Evolutionary conservation across 53 echinoderm and acorn worm species (phyloP).

Genomic region (Antedon mediterranea): DNA sequence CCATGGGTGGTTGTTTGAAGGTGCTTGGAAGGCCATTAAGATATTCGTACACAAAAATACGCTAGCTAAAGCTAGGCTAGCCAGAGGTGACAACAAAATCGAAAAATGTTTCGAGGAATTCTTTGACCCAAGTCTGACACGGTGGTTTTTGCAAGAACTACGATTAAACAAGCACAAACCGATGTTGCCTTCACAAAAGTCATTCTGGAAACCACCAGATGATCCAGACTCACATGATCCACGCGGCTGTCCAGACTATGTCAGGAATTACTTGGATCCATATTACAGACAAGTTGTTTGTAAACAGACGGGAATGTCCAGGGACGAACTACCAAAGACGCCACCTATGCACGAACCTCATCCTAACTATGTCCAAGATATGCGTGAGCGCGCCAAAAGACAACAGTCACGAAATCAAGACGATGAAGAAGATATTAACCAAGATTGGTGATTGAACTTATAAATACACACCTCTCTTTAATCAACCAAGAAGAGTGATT

Average conservation of each 20-base stretch:
- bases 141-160: slow-evolving; percentile 21
- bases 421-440: not conserved
- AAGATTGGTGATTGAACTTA: not conserved
- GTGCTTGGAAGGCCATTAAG: slow-evolving; percentile 21
- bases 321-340: not conserved
- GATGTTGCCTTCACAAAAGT: slow-evolving; percentile 15
- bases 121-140: slow-evolving; percentile 18
- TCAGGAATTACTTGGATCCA: slow-evolving; percentile 20
- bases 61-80: slow-evolving; percentile 16
- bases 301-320: not conserved
- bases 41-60: slow-evolving; percentile 28
- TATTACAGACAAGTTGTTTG: slow-evolving; percentile 11
- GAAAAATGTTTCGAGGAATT: slow-evolving; percentile 16
- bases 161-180: slow-evolving; percentile 16
- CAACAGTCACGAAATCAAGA: not conserved
- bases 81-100: slow-evolving; percentile 9
- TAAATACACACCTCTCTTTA: too few relatives aligned
- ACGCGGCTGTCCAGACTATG: slow-evolving; percentile 32
- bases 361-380: slow-evolving; percentile 22
- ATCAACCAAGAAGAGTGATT: too few relatives aligned
- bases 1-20: slow-evolving; percentile 32
- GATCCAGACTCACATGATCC: slow-evolving; percentile 20
- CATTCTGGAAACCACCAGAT: slow-evolving; percentile 29
- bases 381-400: slow-evolving; percentile 9
- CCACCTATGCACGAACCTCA: slow-evolving; percentile 23